Evolutionary conservation across 2,113 vertebrate genomes (phyloP), one percentile per base, ranked within the genome.

Genomic region (Larimichthys polyactis): DNA sequence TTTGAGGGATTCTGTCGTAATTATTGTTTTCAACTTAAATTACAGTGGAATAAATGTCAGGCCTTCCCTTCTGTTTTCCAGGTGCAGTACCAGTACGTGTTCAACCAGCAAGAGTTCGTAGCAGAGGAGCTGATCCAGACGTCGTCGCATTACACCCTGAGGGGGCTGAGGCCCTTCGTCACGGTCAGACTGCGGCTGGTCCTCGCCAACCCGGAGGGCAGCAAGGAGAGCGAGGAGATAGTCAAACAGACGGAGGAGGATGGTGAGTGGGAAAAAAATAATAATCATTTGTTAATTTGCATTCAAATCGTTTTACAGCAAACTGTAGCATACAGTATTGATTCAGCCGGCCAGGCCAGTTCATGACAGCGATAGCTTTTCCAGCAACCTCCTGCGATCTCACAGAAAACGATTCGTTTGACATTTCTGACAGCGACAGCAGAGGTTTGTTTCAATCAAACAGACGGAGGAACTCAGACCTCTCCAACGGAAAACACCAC

Each of bases 201-300:
- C 7, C 96, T 99, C 24, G 97, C 97, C 66, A 99, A 99, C 87
- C 96, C 97, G 0, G 98, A 99, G 76, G 98, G 98, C 86, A 97
- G 93, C 78, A 99, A 97, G 92, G 97, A 99, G 79, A 99, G 98
- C 0, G 97, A 98, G 83, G 97, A 99, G 93, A 93, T 99, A 36
- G 96, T 99, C 57, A 97, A 98, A 3, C 97, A 99, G 93, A 99
- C 98, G 0, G 98, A 99, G 74, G 98, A 99, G 80, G 98, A 99
- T 0, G 98, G 98, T 99, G 82, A 92, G 92, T 59, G 11, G 5
- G 6, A 36, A 36, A 29, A 17, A 9, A 10, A 58, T n/a, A 14
- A 12, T 14, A 20, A 24, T 1, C 2, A 16, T 63, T 29, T 69
- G 3, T 19, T 20, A 59, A 19, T 70, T 32, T 17, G 24, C 9